Evolutionary conservation across 2,888 invertebrate genomes (phyloP).

Genomic region (Enoplolaimus lenunculus): DNA sequence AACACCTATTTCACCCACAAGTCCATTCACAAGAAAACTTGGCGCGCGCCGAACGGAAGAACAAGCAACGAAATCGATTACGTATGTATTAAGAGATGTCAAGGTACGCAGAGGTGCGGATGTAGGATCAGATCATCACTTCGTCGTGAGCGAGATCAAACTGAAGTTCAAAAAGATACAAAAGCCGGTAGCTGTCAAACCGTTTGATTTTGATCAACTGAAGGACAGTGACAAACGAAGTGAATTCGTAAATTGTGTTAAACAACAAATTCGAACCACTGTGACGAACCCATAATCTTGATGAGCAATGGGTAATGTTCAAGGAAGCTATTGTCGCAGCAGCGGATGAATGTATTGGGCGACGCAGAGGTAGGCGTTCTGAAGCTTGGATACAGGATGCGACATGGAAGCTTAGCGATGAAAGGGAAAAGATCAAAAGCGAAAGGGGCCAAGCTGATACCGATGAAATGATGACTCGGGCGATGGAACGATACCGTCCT

Average conservation of each 20-base stretch:
- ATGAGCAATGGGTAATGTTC: neutral
- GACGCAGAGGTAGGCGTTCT: neutral
- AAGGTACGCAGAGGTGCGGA: slow-evolving; percentile 1
- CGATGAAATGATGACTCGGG: too few species aligned
- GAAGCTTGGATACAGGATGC: neutral
- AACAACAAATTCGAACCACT: neutral
- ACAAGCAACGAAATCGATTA: too few species aligned
- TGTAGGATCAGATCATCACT: neutral
- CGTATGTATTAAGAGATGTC: too few species aligned
- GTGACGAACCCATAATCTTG: neutral
- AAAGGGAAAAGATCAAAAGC: too few species aligned
- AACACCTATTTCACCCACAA: too few species aligned
- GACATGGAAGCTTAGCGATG: slow-evolving; percentile 1
- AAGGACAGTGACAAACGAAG: neutral
- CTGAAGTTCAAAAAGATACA: neutral
- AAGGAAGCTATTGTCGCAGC: neutral
- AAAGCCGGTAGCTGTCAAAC: neutral
- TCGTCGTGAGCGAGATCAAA: neutral
- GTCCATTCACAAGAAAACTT: too few species aligned
- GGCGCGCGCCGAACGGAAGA: too few species aligned
- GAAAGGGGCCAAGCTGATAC: too few species aligned
- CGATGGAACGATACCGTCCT: too few species aligned
- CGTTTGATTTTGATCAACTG: neutral
- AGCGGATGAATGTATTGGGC: neutral
- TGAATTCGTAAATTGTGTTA: neutral